A percentile compares a stretch with the other conserved stretches of the same genome.
Conservation (phyloP, 2,888 invertebrate species). For the Drosophila prostipennis region DNA sequence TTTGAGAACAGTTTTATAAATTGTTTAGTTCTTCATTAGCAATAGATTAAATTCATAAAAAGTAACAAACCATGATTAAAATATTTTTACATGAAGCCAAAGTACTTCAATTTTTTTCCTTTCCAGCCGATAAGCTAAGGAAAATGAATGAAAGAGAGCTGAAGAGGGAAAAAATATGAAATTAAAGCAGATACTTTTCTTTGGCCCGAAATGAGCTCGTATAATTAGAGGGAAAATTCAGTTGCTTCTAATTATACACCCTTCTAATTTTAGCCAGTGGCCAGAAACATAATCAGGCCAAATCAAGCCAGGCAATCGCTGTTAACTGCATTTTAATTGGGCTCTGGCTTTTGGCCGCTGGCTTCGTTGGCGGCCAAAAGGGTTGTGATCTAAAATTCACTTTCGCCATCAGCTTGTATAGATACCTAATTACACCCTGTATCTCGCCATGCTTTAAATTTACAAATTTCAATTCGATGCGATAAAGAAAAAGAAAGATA, state of each 20-base stretch:
- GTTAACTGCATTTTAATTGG: conserved; percentile 19
- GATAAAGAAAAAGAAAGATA: no score
- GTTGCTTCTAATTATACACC: neutral
- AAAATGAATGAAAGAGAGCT: neutral
- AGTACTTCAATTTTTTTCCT: no score
- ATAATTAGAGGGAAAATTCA: neutral
- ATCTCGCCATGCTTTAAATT: conserved; percentile 11
- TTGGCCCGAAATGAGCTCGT: neutral
- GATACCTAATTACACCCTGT: conserved; percentile 1
- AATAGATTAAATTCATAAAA: no score
- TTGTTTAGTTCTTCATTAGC: no score
- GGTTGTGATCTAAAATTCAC: conserved; percentile 11
- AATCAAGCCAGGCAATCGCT: conserved; percentile 2
- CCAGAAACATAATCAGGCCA: conserved; percentile 11
- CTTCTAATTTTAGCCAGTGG: conserved; percentile 8
- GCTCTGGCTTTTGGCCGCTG: no score
- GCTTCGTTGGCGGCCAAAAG: neutral
- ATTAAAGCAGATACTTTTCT: neutral
- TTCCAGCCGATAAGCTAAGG: neutral
- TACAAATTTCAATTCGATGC: neutral
- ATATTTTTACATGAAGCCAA: no score
- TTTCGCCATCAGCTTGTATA: neutral
- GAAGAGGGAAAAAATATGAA: neutral
- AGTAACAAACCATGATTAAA: no score
- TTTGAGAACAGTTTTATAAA: no score